phyloP scores from a whole-genome alignment of 2,797 vertebrate species.

The Atherinosoma microstoma region DNA sequence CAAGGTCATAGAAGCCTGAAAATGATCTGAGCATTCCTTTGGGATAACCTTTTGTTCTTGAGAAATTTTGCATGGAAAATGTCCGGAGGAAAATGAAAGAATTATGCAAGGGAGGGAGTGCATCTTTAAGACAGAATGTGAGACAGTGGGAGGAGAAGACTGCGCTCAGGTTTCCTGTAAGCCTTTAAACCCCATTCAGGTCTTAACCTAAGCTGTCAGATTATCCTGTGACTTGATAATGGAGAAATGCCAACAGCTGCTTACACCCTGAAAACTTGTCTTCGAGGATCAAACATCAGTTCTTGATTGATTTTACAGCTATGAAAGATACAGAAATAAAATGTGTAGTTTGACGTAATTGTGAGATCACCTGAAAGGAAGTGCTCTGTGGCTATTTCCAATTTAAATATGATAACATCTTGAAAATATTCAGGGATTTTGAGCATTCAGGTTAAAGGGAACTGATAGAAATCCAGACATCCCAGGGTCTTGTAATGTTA shows the following conservation, averaged over 20 bases:
- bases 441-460: background rate
- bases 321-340: constrained; percentile 13
- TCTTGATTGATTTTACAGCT: background rate
- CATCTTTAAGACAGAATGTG: constrained; percentile 46
- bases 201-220: constrained; percentile 57
- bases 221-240: constrained; percentile 44
- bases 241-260: constrained; percentile 22
- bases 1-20: background rate
- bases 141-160: constrained; percentile 40
- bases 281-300: constrained; percentile 43
- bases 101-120: background rate
- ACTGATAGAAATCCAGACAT: background rate
- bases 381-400: background rate
- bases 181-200: constrained; percentile 66
- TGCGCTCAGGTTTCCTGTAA: constrained; percentile 71
- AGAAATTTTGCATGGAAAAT: background rate
- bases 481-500: background rate
- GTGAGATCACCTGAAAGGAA: background rate
- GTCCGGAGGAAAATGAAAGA: constrained; percentile 10
- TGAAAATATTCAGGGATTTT: background rate
- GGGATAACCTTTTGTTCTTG: background rate
- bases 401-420: background rate
- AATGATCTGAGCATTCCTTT: background rate
- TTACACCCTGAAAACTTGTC: constrained; percentile 28
- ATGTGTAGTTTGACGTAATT: constrained; percentile 7